These are phyloP conservation scores for Chalcosyrphus nemorum DNA, from an alignment of 2,888 invertebrate species.

Conservation along the genomic window DNA sequence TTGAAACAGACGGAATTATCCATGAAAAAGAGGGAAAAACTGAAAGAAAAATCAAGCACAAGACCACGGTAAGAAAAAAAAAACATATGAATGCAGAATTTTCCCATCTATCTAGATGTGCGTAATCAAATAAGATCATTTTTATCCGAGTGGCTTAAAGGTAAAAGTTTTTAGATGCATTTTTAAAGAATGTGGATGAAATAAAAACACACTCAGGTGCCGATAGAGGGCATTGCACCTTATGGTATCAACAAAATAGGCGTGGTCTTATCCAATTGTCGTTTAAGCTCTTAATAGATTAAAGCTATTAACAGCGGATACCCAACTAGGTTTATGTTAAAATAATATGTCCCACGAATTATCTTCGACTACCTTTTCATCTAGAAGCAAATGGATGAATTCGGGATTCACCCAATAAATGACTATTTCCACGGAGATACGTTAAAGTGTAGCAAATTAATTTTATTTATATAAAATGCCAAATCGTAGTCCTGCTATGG, in stretches of 20 bases:
- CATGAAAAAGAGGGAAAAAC: not conserved
- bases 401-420: too few relatives aligned
- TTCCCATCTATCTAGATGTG: conserved; percentile 1
- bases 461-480: too few relatives aligned
- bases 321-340: too few relatives aligned
- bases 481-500: too few relatives aligned
- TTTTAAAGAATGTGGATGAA: not conserved
- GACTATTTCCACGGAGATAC: too few relatives aligned
- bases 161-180: not conserved
- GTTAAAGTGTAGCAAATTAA: too few relatives aligned
- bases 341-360: too few relatives aligned
- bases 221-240: not conserved
- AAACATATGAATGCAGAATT: not conserved
- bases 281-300: too few relatives aligned
- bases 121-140: conserved; percentile 3
- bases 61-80: not conserved
- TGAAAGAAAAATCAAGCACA: conserved; percentile 6
- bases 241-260: not conserved
- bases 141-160: conserved; percentile 2
- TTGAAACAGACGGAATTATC: conserved; percentile 25
- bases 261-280: not conserved
- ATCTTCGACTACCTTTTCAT: too few relatives aligned
- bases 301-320: too few relatives aligned
- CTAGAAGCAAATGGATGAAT: too few relatives aligned
- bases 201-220: not conserved